Percentiles rank a stretch among this genome's conserved stretches.
phyloP scores from a whole-genome alignment of 2,797 vertebrate genomes.

The Anguilla megastoma region DNA sequence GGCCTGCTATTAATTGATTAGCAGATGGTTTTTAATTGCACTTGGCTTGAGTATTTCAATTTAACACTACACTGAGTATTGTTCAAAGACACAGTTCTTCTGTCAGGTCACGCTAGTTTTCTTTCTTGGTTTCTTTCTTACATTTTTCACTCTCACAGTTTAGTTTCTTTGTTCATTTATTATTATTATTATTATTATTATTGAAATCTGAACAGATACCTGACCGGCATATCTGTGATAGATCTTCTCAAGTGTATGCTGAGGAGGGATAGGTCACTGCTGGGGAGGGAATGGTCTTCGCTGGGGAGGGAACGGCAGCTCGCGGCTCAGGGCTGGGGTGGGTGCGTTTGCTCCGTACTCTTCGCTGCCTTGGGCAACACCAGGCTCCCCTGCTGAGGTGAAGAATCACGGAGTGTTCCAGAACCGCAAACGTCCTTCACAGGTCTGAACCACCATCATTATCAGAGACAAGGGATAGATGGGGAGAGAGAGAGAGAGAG shows the following conservation, averaged over 20 bases:
- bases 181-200: neutral
- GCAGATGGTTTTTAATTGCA: constrained; percentile 51
- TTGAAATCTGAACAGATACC: neutral
- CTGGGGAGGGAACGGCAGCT: constrained; percentile 58
- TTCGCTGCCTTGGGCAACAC: neutral
- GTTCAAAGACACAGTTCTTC: neutral
- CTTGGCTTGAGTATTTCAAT: constrained; percentile 20
- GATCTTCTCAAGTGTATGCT: constrained; percentile 39
- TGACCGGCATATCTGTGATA: constrained; percentile 51
- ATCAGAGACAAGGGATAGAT: neutral
- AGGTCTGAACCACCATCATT: neutral
- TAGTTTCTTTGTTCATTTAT: neutral
- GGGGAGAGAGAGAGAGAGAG: neutral
- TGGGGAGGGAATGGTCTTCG: constrained; percentile 57
- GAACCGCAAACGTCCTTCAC: constrained; percentile 9
- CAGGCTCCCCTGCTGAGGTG: neutral
- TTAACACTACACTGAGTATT: constrained; percentile 17
- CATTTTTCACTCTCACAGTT: constrained; percentile 21
- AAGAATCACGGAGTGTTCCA: neutral
- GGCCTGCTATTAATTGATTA: constrained; percentile 38
- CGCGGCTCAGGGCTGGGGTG: constrained; percentile 16
- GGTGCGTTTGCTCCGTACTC: neutral
- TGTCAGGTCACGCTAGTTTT: neutral
- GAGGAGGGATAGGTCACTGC: constrained; percentile 29
- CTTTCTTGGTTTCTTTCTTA: constrained; percentile 22